Base-by-base conservation (phyloP, 1,140 invertebrate species). In the Glomeris maerens region DNA sequence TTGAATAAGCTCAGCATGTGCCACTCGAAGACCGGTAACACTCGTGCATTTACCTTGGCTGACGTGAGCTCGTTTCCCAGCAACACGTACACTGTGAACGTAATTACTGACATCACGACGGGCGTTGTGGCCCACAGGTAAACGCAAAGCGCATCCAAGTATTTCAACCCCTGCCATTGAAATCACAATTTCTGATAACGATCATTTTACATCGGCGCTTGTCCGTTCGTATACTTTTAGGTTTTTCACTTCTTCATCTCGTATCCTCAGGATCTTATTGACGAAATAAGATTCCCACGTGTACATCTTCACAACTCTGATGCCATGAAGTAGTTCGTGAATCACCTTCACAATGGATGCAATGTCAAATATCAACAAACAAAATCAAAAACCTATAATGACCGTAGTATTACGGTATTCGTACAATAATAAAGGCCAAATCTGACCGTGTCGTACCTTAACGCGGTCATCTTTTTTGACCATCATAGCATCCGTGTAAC, bases 91-190 rank as follows among this genome's bases (percentile, higher is more conserved):
- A 84, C 84, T 2, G 77, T 75, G 62, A 99, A 92, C 0, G 92
- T 97, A 1, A 94, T 70, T 47, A 95, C 79, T 1, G 90, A 83
- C 54, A 98, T 93, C 1, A 97, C 61, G 40, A 97, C 84, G 0
- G 94, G 94, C n/a, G 94, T 97, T 4, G 90, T 93, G 1, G 94
- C 95, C 95, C 95, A 98, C 65, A 98, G 89, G 65, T 91, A 97
- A 1, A 98, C 95, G 71, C 94, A 98, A 42, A 95, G 66, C n/a
- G 94, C 95, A 72, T 98, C 95, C 52, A 98, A 66, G 69, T 98
- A 98, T 71, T 98, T 98, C 54, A 90, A 73, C 17, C 80, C 78
- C 54, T 50, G 21, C 17, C 21, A 50, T 44, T 45, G 27, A 45
- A 49, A 13, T 23, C 4, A 13, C 7, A 10, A 17, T 44, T 44